Evolutionary conservation across 2,797 vertebrate species (phyloP).

Genomic region (Peromyscus eremicus): DNA sequence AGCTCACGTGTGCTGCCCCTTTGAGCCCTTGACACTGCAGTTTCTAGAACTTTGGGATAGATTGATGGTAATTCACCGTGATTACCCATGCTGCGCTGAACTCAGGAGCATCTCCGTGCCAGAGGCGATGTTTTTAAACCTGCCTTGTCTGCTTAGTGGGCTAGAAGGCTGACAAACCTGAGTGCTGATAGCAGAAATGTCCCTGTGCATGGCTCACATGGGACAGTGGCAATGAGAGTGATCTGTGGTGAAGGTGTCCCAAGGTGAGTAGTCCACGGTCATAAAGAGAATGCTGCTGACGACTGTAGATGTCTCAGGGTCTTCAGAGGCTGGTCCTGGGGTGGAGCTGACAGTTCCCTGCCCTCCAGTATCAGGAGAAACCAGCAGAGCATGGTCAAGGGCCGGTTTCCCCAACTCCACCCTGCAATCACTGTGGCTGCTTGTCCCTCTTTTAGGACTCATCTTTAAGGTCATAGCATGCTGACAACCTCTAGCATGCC

Average conservation of each 20-base stretch:
- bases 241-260: accelerated
- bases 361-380: not conserved
- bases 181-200: not conserved
- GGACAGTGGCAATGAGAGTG: not conserved
- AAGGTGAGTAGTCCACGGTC: accelerated
- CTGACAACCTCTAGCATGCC: accelerated
- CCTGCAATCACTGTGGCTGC: not conserved
- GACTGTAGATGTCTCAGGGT: accelerated
- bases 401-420: not conserved
- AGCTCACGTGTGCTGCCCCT: accelerated
- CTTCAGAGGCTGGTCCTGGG: not conserved
- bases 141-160: not conserved
- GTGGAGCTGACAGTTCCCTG: not conserved
- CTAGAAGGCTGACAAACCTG: not conserved
- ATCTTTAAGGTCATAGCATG: not conserved
- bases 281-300: too few species aligned
- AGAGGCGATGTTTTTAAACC: not conserved
- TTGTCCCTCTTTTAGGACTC: not conserved
- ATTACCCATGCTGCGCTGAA: accelerated
- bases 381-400: not conserved
- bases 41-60: not conserved
- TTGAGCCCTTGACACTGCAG: not conserved
- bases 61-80: not conserved
- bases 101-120: not conserved
- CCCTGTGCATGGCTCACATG: accelerated